Percentiles rank a stretch among this genome's conserved stretches.
These are phyloP conservation scores for Argyra leucocephala DNA, from an alignment of 2,888 invertebrate species.

Conservation along the genomic window DNA sequence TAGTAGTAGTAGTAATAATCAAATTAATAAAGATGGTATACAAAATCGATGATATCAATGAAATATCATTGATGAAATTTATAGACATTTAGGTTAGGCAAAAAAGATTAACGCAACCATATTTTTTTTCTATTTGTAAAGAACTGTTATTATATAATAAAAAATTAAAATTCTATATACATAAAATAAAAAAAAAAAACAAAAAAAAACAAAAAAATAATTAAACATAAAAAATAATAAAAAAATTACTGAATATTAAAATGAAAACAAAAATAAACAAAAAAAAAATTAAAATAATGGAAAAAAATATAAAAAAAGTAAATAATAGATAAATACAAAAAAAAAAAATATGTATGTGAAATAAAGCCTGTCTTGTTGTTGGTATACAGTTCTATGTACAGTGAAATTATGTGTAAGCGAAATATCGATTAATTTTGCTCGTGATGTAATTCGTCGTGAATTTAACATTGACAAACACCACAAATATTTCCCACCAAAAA, in stretches of 20 bases:
- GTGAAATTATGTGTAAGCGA: no score
- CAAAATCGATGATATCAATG: constrained; percentile 13
- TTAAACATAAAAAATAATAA: neutral
- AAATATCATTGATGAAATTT: constrained; percentile 12
- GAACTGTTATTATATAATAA: neutral
- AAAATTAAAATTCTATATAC: neutral
- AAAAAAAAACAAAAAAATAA: neutral
- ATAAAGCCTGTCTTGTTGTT: no score
- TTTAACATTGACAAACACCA: no score
- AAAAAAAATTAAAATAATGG: neutral
- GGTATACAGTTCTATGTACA: no score
- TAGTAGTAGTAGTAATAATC: constrained; percentile 10
- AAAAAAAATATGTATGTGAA: no score
- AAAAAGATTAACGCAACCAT: neutral
- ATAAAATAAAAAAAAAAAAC: neutral
- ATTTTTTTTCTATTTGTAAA: constrained; percentile 6
- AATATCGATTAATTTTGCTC: no score
- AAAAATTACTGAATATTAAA: neutral
- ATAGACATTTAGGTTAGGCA: constrained; percentile 11
- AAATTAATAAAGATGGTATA: constrained; percentile 12
- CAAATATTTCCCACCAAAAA: no score
- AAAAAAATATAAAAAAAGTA: neutral
- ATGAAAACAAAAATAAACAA: neutral
- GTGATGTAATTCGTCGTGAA: no score
- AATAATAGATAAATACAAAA: no score